Conservation (phyloP, 2,113 vertebrate genomes). For the Pituophis catenifer region DNA sequence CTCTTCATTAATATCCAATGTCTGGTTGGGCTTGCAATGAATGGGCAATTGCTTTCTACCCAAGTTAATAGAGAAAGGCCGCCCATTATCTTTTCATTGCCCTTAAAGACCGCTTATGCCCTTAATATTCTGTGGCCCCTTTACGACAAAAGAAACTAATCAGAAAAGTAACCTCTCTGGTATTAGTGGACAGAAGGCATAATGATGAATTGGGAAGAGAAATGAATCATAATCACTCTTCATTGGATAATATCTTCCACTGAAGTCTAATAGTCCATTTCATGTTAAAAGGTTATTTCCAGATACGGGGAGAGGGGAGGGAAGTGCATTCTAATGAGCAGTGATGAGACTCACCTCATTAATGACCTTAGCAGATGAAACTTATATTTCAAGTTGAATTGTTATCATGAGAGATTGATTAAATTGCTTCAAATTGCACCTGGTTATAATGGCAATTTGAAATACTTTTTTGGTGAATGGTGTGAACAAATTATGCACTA, state of each 20-base stretch:
- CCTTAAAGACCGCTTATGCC: neutral
- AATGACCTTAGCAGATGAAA: conserved; percentile 60
- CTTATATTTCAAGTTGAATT: conserved; percentile 58
- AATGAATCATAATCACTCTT: conserved; percentile 54
- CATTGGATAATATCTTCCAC: conserved; percentile 45
- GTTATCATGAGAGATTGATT: conserved; percentile 52
- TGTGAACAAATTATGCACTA: conserved; percentile 1
- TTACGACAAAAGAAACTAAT: conserved; percentile 18
- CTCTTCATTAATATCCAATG: neutral
- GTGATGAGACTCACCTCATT: conserved; percentile 55
- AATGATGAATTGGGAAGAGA: conserved; percentile 37
- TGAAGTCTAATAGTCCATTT: conserved; percentile 51
- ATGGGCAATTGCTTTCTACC: neutral
- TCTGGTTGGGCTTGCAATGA: neutral
- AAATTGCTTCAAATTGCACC: conserved; percentile 55
- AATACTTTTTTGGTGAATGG: conserved; percentile 21
- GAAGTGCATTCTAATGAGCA: conserved; percentile 45
- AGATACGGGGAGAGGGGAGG: neutral
- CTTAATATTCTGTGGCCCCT: neutral
- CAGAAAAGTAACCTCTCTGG: conserved; percentile 19
- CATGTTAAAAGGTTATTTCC: conserved; percentile 33
- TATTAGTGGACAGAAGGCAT: conserved; percentile 41
- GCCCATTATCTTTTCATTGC: neutral
- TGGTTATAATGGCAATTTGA: conserved; percentile 35
- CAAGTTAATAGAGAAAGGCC: neutral